phyloP scores from a whole-genome alignment of 2,888 invertebrate genomes.

The Cenopis cana region DNA sequence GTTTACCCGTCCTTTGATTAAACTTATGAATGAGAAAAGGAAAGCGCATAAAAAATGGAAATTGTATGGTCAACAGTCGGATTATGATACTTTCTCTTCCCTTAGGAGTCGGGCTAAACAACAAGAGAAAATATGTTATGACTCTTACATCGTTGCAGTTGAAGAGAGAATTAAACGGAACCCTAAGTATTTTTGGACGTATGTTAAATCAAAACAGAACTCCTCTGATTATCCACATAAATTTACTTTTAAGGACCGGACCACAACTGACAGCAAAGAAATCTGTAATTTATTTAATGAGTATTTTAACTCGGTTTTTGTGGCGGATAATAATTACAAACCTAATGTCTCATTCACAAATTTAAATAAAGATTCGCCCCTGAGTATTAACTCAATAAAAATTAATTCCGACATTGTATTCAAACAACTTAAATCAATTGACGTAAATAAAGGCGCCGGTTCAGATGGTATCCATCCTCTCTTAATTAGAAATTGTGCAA shows the following conservation, averaged over 20 bases:
- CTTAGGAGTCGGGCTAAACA: neutral
- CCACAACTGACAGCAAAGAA: neutral
- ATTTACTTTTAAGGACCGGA: neutral
- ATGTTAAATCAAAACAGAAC: neutral
- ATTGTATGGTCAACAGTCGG: neutral
- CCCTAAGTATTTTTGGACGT: constrained; percentile 1
- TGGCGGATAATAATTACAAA: neutral
- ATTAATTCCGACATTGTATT: neutral
- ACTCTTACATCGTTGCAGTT: neutral
- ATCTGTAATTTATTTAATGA: constrained; percentile 2
- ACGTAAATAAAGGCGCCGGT: constrained; percentile 26
- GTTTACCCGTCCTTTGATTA: too few species aligned
- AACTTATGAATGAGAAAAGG: too few species aligned
- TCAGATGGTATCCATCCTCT: constrained; percentile 14
- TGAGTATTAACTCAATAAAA: constrained; percentile 10
- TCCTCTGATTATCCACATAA: neutral
- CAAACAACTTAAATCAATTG: constrained; percentile 2
- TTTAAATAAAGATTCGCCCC: neutral
- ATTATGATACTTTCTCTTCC: neutral
- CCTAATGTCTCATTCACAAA: neutral
- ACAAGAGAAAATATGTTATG: neutral
- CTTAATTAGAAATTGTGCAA: neutral
- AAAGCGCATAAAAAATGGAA: too few species aligned
- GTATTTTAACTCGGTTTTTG: constrained; percentile 5
- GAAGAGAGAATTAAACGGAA: constrained; percentile 2